Conservation (phyloP, 2,113 vertebrate genomes). For the Falco punctatus region DNA sequence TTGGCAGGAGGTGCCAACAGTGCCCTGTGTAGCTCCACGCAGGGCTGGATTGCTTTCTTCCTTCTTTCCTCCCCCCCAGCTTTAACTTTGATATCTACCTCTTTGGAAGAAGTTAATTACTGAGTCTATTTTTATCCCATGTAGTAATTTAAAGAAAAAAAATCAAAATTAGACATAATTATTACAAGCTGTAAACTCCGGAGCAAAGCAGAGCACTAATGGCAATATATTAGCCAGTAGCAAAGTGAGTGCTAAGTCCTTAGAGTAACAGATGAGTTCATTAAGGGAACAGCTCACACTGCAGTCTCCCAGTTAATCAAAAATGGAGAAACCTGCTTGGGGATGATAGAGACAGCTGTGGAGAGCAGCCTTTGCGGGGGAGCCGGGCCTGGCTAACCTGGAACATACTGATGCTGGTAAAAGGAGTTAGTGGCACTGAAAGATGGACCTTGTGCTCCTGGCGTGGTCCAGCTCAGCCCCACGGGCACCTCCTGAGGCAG, state of each 20-base stretch:
- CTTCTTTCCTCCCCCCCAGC: background rate
- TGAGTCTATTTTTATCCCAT: slow-evolving; percentile 47
- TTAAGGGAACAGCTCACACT: slow-evolving; percentile 58
- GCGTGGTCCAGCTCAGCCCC: background rate
- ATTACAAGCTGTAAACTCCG: slow-evolving; percentile 70
- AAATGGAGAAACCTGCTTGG: background rate
- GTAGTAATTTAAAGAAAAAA: slow-evolving; percentile 54
- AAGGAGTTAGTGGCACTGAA: background rate
- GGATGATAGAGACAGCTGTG: background rate
- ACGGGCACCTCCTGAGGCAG: accelerated
- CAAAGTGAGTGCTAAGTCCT: slow-evolving; percentile 43
- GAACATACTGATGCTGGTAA: background rate
- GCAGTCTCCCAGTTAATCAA: slow-evolving; percentile 69
- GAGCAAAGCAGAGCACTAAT: slow-evolving; percentile 68
- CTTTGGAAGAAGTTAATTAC: slow-evolving; percentile 67
- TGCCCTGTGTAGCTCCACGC: background rate
- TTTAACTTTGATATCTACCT: slow-evolving; percentile 49
- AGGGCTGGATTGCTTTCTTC: background rate
- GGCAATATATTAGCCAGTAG: slow-evolving; percentile 71
- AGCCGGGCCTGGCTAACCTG: background rate
- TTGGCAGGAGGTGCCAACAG: background rate
- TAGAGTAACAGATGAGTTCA: slow-evolving; percentile 66
- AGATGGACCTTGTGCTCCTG: accelerated
- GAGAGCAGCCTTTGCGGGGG: background rate
- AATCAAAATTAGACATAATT: slow-evolving; percentile 71